Percentiles rank a stretch among this genome's conserved stretches.
phyloP scores from a whole-genome alignment of 2,797 vertebrate species.

The Trichosurus vulpecula region DNA sequence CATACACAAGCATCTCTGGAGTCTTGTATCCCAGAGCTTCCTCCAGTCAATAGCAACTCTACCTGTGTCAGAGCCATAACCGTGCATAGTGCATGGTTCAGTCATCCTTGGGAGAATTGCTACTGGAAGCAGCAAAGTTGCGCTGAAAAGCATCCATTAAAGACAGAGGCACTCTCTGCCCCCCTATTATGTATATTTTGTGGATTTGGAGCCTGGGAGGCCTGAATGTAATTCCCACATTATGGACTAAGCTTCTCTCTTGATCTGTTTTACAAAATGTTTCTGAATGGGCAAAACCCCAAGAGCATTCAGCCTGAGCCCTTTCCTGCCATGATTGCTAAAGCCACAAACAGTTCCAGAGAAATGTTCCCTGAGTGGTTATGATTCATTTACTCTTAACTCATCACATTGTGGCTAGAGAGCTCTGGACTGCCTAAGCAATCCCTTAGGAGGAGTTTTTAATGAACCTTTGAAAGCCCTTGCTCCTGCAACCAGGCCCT shows the following conservation, averaged over 20 bases:
- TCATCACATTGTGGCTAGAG: neutral
- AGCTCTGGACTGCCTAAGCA: neutral
- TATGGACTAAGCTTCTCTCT: neutral
- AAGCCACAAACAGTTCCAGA: neutral
- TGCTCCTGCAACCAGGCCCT: neutral
- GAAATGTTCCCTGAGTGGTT: neutral
- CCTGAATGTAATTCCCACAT: neutral
- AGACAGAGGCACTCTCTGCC: neutral
- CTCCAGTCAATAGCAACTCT: neutral
- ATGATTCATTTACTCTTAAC: conserved; percentile 6
- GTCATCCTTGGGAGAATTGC: neutral
- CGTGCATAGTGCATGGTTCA: neutral
- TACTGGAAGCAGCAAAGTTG: neutral
- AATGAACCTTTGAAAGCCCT: neutral
- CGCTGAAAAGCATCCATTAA: neutral
- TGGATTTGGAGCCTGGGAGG: neutral
- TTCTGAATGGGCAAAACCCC: conserved; percentile 7
- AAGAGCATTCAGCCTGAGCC: neutral
- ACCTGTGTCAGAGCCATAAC: neutral
- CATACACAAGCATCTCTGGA: neutral
- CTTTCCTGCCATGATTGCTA: neutral
- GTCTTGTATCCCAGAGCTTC: neutral
- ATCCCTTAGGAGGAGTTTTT: neutral
- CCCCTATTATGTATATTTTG: neutral
- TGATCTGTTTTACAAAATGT: neutral